Percentiles rank a stretch among this genome's conserved stretches.
These are phyloP conservation scores for Heterotilapia buettikoferi DNA, from an alignment of 2,113 vertebrate species.

Conservation along the genomic window DNA sequence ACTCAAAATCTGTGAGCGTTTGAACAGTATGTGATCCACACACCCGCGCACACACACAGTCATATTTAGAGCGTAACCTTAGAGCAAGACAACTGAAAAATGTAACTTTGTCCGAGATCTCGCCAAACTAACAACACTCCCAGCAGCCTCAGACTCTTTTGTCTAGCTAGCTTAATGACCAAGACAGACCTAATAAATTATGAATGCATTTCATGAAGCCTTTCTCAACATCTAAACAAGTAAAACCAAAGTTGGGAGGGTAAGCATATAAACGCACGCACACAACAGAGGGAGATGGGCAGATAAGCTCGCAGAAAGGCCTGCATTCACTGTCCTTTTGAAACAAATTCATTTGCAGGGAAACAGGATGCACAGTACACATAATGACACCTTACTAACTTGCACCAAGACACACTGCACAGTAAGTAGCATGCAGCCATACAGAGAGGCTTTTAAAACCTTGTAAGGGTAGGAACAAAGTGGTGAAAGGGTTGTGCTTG, in stretches of 20 bases:
- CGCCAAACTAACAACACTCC: background rate
- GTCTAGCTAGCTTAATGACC: background rate
- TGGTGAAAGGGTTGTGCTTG: background rate
- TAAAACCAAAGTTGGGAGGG: background rate
- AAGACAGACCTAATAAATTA: background rate
- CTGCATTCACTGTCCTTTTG: background rate
- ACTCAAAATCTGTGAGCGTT: background rate
- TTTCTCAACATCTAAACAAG: background rate
- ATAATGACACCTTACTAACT: background rate
- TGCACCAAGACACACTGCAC: background rate
- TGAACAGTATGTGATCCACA: background rate
- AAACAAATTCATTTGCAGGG: background rate
- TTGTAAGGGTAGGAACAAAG: background rate
- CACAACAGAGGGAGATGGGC: background rate
- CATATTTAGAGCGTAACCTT: background rate
- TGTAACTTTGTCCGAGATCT: background rate
- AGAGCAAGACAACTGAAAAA: background rate
- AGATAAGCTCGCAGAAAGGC: background rate
- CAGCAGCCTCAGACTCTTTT: background rate
- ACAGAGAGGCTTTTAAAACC: background rate
- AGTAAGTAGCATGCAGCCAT: background rate
- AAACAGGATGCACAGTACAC: background rate
- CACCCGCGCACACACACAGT: fast-evolving
- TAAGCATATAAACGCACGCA: fast-evolving
- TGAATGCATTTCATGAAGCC: background rate